Evolutionary conservation across 1,140 invertebrate species (phyloP), one percentile per base, ranked within the genome.

Genomic region (Alviniconcha marisindica): DNA sequence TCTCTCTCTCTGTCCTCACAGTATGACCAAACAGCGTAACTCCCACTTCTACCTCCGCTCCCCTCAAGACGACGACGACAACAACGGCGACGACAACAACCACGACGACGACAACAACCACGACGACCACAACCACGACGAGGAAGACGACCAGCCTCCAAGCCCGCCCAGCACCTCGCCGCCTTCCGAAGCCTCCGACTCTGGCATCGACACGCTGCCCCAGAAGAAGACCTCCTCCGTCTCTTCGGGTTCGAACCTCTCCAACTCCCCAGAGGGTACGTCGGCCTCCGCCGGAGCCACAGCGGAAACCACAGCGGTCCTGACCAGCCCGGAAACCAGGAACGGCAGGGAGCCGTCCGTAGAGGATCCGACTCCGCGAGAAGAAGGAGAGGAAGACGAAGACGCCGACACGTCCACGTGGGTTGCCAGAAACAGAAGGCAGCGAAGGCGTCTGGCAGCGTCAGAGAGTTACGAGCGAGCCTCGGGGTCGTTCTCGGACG

Each of bases 101-200:
- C 5, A 1, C 10, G 3, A 7, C 73, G 7, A 48, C 24, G 2
- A 31, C 14, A 0, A 12, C 14, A 0, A 28, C 31, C 7, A 21
- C 14, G 15, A 76, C 31, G 24, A 48, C 31, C 24, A 24, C 28
- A 54, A 40, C n/a, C 24, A 33, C 10, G 14, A 5, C 28, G 28
- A 33, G 28, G 28, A 15, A 33, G 7, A 28, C 71, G 28, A 21
- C 36, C 5, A 18, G 1, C 2, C 10, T 21, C 71, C 40, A 5
- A 28, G 42, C 3, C 42, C 73, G 12, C 73, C 73, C 14, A n/a
- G 14, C 66, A 71, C 4, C 66, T 42, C 36, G 2, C 73, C 40
- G 48, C 73, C 40, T 10, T 71, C 63, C n/a, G 63, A 66, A 66
- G 18, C 63, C 63, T 66, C 69, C 69, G 66, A 71, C 38, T 42